Evolutionary conservation across 2,797 vertebrate species (phyloP).

Genomic region (Tenualosa thibaudeaui): DNA sequence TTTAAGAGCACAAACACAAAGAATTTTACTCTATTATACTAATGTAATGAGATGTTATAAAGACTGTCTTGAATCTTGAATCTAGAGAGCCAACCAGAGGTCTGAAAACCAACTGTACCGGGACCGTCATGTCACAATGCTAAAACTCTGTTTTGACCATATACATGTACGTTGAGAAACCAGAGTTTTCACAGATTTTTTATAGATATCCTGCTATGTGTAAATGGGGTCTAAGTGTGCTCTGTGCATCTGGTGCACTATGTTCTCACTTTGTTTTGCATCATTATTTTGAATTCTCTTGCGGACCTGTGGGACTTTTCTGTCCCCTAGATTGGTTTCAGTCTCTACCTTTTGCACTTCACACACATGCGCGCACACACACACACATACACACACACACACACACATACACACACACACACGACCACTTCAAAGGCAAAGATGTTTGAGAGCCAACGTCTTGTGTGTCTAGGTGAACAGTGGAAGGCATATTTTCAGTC

Average conservation of each 20-base stretch:
- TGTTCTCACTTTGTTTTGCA: not conserved
- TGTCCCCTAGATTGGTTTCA: not conserved
- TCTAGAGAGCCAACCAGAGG: too few relatives aligned
- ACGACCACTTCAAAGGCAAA: not conserved
- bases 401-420: not conserved
- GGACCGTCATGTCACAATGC: too few relatives aligned
- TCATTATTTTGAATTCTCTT: not conserved
- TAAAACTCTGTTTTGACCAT: too few relatives aligned
- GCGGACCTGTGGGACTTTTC: not conserved
- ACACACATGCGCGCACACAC: not conserved
- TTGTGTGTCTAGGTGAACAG: constrained; percentile 1
- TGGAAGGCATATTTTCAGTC: not conserved
- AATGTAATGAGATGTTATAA: too few relatives aligned
- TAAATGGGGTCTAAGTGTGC: not conserved
- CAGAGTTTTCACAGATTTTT: too few relatives aligned
- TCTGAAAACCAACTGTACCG: too few relatives aligned
- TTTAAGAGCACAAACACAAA: too few relatives aligned
- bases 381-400: not conserved
- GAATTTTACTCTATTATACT: too few relatives aligned
- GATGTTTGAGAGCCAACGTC: not conserved
- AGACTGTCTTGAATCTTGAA: too few relatives aligned
- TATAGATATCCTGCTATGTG: too few relatives aligned
- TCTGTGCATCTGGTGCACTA: not conserved
- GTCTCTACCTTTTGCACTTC: not conserved
- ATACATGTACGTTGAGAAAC: too few relatives aligned